Percentiles rank a stretch among this genome's conserved stretches.
phyloP scores from a whole-genome alignment of 1,140 invertebrate species.

The Battus philenor region DNA sequence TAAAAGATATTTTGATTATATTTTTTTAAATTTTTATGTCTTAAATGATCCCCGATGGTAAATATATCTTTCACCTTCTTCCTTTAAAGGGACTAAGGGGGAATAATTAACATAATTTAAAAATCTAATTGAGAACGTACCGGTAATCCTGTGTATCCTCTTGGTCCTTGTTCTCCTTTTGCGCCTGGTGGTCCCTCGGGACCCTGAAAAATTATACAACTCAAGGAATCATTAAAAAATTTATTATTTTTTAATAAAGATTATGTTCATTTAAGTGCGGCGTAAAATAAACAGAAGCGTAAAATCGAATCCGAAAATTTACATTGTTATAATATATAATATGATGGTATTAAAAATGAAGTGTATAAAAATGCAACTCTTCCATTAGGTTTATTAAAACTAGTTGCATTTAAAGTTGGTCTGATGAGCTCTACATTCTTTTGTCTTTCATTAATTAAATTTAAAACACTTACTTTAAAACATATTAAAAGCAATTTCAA shows the following conservation, averaged over 20 bases:
- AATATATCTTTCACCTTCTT: no score
- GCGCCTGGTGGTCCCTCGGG: constrained; percentile 41
- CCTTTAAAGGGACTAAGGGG: not conserved
- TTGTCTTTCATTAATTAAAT: not conserved
- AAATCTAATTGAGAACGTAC: constrained; percentile 22
- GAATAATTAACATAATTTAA: not conserved
- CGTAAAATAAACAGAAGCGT: no score
- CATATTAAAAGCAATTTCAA: constrained; percentile 9
- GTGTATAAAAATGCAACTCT: no score
- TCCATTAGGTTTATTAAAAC: no score
- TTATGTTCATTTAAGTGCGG: no score
- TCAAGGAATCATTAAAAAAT: not conserved
- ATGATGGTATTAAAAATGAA: no score
- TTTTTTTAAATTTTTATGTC: no score
- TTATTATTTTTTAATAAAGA: no score
- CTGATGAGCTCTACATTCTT: not conserved
- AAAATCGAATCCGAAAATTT: no score
- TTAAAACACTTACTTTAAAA: not conserved
- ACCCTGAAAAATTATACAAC: constrained; percentile 30
- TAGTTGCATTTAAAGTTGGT: no score
- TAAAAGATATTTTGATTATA: constrained; percentile 20
- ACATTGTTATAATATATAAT: no score
- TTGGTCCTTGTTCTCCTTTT: constrained; percentile 34
- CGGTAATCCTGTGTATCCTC: constrained; percentile 42
- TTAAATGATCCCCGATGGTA: no score